Base-by-base conservation (phyloP, 2,797 vertebrate genomes). In the Paedocypris micromegethes region DNA sequence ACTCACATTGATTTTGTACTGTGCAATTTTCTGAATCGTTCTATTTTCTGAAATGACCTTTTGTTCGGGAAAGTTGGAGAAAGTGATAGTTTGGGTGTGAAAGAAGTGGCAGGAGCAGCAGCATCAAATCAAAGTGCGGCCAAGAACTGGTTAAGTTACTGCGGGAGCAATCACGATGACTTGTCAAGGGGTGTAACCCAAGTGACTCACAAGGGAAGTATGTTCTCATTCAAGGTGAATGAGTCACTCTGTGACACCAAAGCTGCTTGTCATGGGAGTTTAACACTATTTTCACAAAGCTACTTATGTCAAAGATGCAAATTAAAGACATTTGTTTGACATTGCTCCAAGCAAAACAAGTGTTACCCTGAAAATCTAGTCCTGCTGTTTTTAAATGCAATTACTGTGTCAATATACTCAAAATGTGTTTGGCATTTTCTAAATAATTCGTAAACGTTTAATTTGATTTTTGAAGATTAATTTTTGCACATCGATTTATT, bases 161-260 rank as follows among this genome's bases (percentile, higher is more conserved):
- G 72, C 72, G 86, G 85, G 81, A 50, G 79, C 73, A 75, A 69
- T 70, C 63, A 44, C 46, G 66, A 73, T 81, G 70, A 75, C 57
- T 66, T 81, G 80, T 80, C 45, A 70, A 41, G 66, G 87, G 88
- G 88, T 86, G 88, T 88, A 83, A 83, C 83, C 72, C 72, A n/a
- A 0, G 64, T 90, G 90, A 91, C 84, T 91, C 87, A 91, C 75
- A 64, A 68, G 79, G 56, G 64, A 84, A 81, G 80, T 81, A 90
- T 90, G 88, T 85, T 84, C 83, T 75, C 80, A 82, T 83, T 82
- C 81, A 87, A 88, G 87, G 88, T 90, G 82, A 86, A 86, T 90
- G 88, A 91, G 78, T 91, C 89, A 89, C 69, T 23, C 77, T 59
- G 71, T 77, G 81, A 74, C 72, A 70, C 75, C 64, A 72, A 70